Conservation (phyloP, 1,140 invertebrate genomes). For the Zaprionus capensis region DNA sequence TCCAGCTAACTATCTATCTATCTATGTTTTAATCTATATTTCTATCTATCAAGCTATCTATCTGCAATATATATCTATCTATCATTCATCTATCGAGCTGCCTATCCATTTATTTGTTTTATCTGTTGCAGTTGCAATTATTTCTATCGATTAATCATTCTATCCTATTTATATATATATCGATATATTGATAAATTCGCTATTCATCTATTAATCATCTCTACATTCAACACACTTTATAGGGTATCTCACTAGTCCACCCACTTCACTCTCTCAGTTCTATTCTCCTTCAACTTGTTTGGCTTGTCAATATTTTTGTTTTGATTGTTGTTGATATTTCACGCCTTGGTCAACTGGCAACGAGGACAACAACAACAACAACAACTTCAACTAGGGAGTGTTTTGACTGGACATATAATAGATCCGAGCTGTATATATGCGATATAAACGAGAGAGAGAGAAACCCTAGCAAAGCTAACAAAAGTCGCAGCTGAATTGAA, state of each 20-base stretch:
- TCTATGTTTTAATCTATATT: no score
- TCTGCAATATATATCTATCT: not conserved
- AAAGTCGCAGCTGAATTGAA: conserved; percentile 16
- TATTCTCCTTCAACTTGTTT: conserved; percentile 34
- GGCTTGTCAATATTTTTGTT: conserved; percentile 70
- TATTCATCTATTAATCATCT: not conserved
- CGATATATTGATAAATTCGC: not conserved
- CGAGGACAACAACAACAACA: conserved; percentile 37
- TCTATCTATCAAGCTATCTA: not conserved
- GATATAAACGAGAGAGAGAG: conserved; percentile 23
- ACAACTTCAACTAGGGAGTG: conserved; percentile 56
- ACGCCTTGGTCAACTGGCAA: conserved; percentile 63
- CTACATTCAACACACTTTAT: not conserved
- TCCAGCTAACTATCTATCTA: not conserved
- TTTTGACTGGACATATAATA: conserved; percentile 59
- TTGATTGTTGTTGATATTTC: conserved; percentile 75
- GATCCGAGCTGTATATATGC: conserved; percentile 40
- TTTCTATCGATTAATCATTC: no score
- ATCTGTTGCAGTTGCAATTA: no score
- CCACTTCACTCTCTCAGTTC: not conserved
- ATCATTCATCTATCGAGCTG: not conserved
- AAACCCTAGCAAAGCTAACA: conserved; percentile 25
- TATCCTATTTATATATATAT: not conserved
- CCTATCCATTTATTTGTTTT: not conserved
- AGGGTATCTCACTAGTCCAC: conserved; percentile 40